These are phyloP conservation scores for Ibycter americanus DNA, from an alignment of 2,797 vertebrate species.

Conservation along the genomic window DNA sequence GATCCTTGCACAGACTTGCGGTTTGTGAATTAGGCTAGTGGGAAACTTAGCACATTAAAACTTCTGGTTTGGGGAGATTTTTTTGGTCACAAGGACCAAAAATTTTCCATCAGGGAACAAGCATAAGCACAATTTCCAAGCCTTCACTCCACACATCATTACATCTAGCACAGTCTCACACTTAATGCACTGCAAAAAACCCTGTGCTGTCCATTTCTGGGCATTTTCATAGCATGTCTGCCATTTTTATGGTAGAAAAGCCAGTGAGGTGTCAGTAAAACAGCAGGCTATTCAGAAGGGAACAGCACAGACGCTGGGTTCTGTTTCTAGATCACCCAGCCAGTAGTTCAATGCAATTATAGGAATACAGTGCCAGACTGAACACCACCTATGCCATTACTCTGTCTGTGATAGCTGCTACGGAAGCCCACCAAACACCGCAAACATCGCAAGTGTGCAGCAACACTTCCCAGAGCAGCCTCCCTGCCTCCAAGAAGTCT, in stretches of 20 bases:
- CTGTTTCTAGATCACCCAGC: background rate
- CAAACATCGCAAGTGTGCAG: background rate
- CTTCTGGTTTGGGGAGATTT: background rate
- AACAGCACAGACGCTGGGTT: background rate
- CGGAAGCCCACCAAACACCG: background rate
- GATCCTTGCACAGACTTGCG: background rate
- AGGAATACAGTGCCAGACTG: background rate
- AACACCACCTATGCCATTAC: background rate
- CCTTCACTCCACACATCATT: background rate
- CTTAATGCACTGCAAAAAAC: background rate
- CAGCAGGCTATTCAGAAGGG: background rate
- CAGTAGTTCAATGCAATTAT: background rate
- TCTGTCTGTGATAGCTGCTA: background rate
- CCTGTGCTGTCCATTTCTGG: background rate
- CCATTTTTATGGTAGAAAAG: background rate
- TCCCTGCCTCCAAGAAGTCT: background rate
- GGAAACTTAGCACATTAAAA: background rate
- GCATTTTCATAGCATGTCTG: background rate
- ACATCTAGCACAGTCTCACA: background rate
- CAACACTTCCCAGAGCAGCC: background rate
- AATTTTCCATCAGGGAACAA: background rate
- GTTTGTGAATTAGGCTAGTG: background rate
- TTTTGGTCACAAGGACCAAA: background rate
- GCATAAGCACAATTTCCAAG: background rate
- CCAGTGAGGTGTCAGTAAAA: background rate